Conservation (phyloP, 1,140 invertebrate species). For the Ceratina australensis region DNA sequence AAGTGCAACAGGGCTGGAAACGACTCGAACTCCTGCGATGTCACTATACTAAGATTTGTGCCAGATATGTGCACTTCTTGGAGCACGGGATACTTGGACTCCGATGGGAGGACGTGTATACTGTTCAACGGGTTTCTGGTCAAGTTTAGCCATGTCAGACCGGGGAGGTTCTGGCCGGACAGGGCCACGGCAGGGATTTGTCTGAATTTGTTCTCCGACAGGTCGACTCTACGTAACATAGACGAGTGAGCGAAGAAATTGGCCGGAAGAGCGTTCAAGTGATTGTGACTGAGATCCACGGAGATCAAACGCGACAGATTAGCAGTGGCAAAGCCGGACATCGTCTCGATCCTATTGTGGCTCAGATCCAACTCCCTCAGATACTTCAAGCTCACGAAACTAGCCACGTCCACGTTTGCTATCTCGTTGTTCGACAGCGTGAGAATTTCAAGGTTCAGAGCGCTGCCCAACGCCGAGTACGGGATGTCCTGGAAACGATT, state of each 20-base stretch:
- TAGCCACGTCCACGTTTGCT: constrained; percentile 86
- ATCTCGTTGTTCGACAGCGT: constrained; percentile 87
- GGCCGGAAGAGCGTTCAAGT: constrained; percentile 86
- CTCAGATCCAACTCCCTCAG: constrained; percentile 87
- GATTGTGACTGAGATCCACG: constrained; percentile 88
- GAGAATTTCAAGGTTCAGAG: constrained; percentile 86
- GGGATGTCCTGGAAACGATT: constrained; percentile 88
- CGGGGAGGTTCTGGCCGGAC: constrained; percentile 86
- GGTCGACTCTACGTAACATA: constrained; percentile 86
- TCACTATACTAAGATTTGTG: constrained; percentile 92
- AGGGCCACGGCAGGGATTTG: constrained; percentile 90
- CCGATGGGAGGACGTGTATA: constrained; percentile 84
- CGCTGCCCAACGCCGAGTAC: constrained; percentile 86
- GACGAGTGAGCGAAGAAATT: constrained; percentile 89
- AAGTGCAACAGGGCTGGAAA: constrained; percentile 89
- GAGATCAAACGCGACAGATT: constrained; percentile 86
- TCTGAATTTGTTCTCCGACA: constrained; percentile 90
- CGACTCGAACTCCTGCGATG: constrained; percentile 93
- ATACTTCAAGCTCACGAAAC: constrained; percentile 86
- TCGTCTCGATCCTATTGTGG: constrained; percentile 86
- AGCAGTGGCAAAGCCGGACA: constrained; percentile 88
- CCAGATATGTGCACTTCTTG: constrained; percentile 90
- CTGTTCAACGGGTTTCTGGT: constrained; percentile 89
- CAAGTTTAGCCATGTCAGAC: constrained; percentile 87
- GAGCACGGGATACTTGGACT: constrained; percentile 84